Evolutionary conservation across 23 tunicate genomes (phyloP), one percentile per base, ranked within the genome.

Genomic region (Trididemnum miniatum): DNA sequence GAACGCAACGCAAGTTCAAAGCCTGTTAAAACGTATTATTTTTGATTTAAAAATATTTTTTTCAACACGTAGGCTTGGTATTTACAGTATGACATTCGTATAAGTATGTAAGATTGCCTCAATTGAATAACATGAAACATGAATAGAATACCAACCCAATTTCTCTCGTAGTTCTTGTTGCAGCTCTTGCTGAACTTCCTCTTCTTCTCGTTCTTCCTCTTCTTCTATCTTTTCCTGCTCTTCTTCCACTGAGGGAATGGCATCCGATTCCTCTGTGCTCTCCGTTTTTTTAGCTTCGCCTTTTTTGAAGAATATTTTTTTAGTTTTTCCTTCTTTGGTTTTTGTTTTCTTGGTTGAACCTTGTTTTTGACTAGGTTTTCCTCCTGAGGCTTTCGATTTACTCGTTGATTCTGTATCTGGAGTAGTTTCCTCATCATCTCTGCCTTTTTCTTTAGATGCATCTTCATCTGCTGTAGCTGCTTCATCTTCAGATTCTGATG

Each of bases 251-350:
- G 15, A 9, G 54, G 54, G 54, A n/a, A n/a, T n/a, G 54, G 54
- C 54, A 44, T 54, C 64, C 27, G 51, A 66, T 74, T 74, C 59
- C 30, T 44, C 31, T 50, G 9, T 24, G 15, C 31, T 36, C 22
- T n/a, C 31, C 77, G 9, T 24, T 33, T 71, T 36, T 62, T n/a
- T 24, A 35, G 44, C 63, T 51, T 79, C 36, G 1, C 39, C 31
- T 18, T 49, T 30, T 71, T 82, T 50, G 38, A 20, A 62, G 54
- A 29, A 20, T n/a, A 20, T 62, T 62, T 5, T 62, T 62, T 62
- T 62, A 5, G 77, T 35, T 40, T 9, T 62, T 9, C 27, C 85
- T 80, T 35, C 75, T 49, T 24, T 65, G 51, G 27, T 64, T 65
- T 44, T 44, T 44, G 54, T 15, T 44, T 15, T 44, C 15, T 44